Evolutionary conservation across 1,140 invertebrate genomes (phyloP).

Genomic region (Euglossa dilemma): DNA sequence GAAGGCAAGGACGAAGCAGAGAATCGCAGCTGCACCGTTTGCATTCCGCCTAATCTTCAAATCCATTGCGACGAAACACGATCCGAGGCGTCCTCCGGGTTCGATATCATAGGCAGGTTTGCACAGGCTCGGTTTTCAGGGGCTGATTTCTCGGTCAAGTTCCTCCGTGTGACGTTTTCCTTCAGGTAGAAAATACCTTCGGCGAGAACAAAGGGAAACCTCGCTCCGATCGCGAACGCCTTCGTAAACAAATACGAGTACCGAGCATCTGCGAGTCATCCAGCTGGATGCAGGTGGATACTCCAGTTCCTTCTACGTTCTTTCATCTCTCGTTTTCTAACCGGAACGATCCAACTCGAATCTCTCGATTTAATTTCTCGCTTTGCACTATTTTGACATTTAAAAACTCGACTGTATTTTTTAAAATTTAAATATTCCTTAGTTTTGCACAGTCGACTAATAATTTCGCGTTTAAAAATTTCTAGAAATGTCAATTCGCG

Average conservation of each 20-base stretch:
- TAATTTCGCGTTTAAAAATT: too few relatives aligned
- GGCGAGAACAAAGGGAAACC: conserved; percentile 71
- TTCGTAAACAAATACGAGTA: conserved; percentile 72
- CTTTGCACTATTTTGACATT: too few relatives aligned
- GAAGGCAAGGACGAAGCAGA: too few relatives aligned
- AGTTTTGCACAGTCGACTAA: too few relatives aligned
- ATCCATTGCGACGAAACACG: conserved; percentile 40
- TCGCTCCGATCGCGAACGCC: conserved; percentile 75
- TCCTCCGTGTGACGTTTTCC: conserved; percentile 66
- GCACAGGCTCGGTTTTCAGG: conserved; percentile 56
- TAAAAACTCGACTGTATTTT: too few relatives aligned
- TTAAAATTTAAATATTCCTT: too few relatives aligned
- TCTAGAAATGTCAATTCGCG: too few relatives aligned
- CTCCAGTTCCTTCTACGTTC: too few relatives aligned
- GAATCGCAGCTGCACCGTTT: conserved; percentile 31
- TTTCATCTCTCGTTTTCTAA: too few relatives aligned
- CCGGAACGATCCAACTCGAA: too few relatives aligned
- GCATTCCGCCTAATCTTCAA: conserved; percentile 30
- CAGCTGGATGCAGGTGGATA: conserved; percentile 5
- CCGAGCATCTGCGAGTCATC: conserved; percentile 61
- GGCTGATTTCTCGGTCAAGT: conserved; percentile 73
- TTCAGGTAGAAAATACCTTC: conserved; percentile 52
- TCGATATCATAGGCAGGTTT: conserved; percentile 45
- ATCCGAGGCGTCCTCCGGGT: conserved; percentile 19
- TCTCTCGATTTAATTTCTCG: too few relatives aligned